Evolutionary conservation across 2,888 invertebrate genomes (phyloP).

Genomic region (Pharmacophagus antenor): DNA sequence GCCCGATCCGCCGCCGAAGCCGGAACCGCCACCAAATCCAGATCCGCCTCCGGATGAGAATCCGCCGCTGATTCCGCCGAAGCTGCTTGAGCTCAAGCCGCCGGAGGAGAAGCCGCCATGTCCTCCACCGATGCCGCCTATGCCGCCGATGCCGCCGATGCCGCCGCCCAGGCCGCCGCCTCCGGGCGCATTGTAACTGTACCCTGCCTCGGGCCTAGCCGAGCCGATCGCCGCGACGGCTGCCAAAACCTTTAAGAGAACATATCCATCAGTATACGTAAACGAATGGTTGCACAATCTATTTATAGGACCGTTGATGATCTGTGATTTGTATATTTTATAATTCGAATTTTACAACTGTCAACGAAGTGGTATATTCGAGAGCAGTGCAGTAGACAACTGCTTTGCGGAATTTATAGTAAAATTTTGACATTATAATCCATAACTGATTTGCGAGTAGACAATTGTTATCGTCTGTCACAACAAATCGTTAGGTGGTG

Average conservation of each 20-base stretch:
- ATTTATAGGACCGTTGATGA: slow-evolving; percentile 1
- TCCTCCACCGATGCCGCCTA: slow-evolving; percentile 47
- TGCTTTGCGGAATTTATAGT: background rate
- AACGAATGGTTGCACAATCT: background rate
- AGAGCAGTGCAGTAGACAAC: background rate
- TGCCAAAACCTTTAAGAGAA: slow-evolving; percentile 70
- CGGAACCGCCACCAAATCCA: slow-evolving; percentile 44
- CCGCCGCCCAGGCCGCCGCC: slow-evolving; percentile 56
- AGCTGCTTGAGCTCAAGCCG: slow-evolving; percentile 50
- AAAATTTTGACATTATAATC: slow-evolving; percentile 6
- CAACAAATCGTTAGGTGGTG: slow-evolving; percentile 16
- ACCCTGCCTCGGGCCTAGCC: slow-evolving; percentile 83
- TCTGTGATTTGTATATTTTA: slow-evolving; percentile 15
- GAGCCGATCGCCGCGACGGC: slow-evolving; percentile 80
- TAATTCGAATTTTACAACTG: background rate
- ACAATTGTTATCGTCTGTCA: slow-evolving; percentile 24
- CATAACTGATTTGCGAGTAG: slow-evolving; percentile 21
- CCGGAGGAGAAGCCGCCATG: slow-evolving; percentile 56
- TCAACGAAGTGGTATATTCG: background rate
- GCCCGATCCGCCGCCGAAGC: slow-evolving; percentile 41
- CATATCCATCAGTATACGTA: slow-evolving; percentile 10
- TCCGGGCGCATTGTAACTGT: slow-evolving; percentile 79
- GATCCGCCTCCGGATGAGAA: slow-evolving; percentile 42
- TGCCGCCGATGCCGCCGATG: slow-evolving; percentile 51
- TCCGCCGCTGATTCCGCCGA: slow-evolving; percentile 55